Conservation (phyloP, 2,113 vertebrate genomes). For the Xenopus laevis region DNA sequence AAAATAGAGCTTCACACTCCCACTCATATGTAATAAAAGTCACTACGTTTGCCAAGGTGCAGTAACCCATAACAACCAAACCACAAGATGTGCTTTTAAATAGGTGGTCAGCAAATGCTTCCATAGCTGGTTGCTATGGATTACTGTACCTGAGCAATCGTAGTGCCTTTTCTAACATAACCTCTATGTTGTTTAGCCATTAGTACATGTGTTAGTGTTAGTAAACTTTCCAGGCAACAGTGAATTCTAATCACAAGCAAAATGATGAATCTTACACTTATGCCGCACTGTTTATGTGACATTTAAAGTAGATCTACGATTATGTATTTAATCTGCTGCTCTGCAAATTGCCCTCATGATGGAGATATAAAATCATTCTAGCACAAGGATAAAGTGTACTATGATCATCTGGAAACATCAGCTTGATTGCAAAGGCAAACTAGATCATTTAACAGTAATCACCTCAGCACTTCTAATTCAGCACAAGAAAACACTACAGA, state of each 20-base stretch:
- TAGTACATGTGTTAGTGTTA: not conserved
- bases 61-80: no score
- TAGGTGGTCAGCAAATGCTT: no score
- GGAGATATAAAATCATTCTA: constrained; percentile 33
- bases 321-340: constrained; percentile 33
- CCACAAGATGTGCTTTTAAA: no score
- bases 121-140: no score
- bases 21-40: no score
- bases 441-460: constrained; percentile 41
- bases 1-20: no score
- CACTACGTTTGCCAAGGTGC: no score
- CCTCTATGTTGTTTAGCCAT: no score
- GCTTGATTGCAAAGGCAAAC: constrained; percentile 41
- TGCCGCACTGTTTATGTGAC: constrained; percentile 32
- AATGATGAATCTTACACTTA: constrained; percentile 25
- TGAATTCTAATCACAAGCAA: constrained; percentile 25
- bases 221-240: constrained; percentile 8
- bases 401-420: constrained; percentile 35
- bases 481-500: constrained; percentile 24
- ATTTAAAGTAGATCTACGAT: constrained; percentile 28
- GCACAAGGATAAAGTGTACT: constrained; percentile 17
- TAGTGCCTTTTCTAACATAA: no score
- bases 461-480: constrained; percentile 30
- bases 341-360: constrained; percentile 34
- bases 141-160: no score